These are phyloP conservation scores for Podabrus alpinus DNA, from an alignment of 2,888 invertebrate species.

Conservation along the genomic window DNA sequence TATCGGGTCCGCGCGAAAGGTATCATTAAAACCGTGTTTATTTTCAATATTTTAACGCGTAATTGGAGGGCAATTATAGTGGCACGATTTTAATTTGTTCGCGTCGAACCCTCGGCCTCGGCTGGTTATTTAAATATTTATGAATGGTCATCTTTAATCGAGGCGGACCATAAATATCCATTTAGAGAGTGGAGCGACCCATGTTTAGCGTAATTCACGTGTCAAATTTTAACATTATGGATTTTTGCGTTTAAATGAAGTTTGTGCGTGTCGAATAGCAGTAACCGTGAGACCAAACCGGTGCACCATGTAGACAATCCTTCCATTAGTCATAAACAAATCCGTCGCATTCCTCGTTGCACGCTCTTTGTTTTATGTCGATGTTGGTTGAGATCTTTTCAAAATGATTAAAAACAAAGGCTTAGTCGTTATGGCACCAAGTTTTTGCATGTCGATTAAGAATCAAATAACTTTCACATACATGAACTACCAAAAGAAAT, in stretches of 20 bases:
- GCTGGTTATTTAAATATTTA: conserved; percentile 45
- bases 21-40: neutral
- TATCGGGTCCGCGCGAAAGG: neutral
- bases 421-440: conserved; percentile 31
- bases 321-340: conserved; percentile 39
- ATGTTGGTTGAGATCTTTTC: conserved; percentile 32
- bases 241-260: conserved; percentile 45
- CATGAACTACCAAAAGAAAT: neutral
- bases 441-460: conserved; percentile 24
- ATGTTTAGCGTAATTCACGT: conserved; percentile 44
- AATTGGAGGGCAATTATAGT: conserved; percentile 11
- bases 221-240: conserved; percentile 42
- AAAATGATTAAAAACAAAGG: conserved; percentile 38
- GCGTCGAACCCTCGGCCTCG: conserved; percentile 35
- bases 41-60: neutral
- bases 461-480: conserved; percentile 5
- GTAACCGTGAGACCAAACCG: conserved; percentile 43
- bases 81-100: conserved; percentile 33
- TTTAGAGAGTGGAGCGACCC: conserved; percentile 40
- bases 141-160: conserved; percentile 36
- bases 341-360: conserved; percentile 36
- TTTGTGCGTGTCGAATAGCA: conserved; percentile 46
- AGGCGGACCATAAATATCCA: conserved; percentile 43
- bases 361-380: conserved; percentile 30
- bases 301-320: conserved; percentile 43